These are phyloP conservation scores for Anarhynchus alexandrinus DNA, from an alignment of 2,113 vertebrate genomes.

Conservation along the genomic window DNA sequence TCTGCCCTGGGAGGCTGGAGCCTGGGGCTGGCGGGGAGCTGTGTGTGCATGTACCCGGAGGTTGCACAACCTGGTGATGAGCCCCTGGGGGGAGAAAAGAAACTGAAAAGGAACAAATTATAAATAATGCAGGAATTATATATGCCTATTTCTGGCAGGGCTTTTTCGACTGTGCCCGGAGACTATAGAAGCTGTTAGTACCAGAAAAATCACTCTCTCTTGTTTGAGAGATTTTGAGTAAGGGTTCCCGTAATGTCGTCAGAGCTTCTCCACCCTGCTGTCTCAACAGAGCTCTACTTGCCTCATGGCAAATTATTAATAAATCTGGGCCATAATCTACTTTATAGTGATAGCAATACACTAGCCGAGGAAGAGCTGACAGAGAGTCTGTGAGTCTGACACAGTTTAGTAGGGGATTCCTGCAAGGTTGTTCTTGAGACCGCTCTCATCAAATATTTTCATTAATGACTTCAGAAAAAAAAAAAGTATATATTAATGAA, in stretches of 20 bases:
- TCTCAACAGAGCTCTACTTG: background rate
- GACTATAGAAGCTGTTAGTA: background rate
- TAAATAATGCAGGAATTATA: slow-evolving; percentile 37
- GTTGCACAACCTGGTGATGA: background rate
- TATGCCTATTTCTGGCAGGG: background rate
- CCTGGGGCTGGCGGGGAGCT: background rate
- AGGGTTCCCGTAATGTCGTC: background rate
- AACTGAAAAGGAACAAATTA: background rate
- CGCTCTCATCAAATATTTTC: background rate
- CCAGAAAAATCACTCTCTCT: background rate
- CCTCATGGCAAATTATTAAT: background rate
- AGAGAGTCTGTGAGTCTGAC: background rate
- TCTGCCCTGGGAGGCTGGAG: background rate
- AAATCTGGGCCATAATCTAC: slow-evolving; percentile 3
- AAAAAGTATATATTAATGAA: background rate
- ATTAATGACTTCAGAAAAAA: background rate
- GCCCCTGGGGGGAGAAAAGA: background rate
- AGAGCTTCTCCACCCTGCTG: background rate
- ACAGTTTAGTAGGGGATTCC: background rate
- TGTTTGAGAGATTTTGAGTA: background rate
- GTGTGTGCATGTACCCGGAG: background rate
- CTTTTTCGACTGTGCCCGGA: background rate
- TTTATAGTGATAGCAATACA: background rate
- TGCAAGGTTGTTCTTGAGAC: background rate
- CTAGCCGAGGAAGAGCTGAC: background rate